Evolutionary conservation across 2,113 vertebrate genomes (phyloP).

Genomic region (Eira barbara): DNA sequence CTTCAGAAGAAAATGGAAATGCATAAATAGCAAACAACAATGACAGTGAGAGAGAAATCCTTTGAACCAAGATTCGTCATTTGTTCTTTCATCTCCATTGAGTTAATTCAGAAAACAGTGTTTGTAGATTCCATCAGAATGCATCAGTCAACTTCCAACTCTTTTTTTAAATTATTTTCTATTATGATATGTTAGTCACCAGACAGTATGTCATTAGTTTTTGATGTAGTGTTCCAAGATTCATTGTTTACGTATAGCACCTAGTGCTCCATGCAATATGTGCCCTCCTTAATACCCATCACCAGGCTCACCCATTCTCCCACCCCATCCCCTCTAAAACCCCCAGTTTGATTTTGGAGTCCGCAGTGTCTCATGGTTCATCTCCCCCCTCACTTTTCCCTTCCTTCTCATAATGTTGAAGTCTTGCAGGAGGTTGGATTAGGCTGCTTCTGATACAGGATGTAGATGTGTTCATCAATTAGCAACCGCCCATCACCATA

Average conservation of each 20-base stretch:
- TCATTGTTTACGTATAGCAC: too few species aligned
- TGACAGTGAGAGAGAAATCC: not conserved
- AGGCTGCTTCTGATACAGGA: not conserved
- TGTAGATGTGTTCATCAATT: constrained; percentile 30
- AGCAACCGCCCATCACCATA: not conserved
- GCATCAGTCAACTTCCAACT: not conserved
- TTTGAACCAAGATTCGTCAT: not conserved
- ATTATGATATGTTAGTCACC: too few species aligned
- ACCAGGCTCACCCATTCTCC: too few species aligned
- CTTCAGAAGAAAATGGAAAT: not conserved
- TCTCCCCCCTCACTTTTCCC: not conserved
- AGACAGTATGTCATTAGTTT: too few species aligned
- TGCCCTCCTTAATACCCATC: too few species aligned
- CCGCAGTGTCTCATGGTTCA: too few species aligned
- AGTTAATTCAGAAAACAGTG: not conserved
- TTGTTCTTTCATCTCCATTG: not conserved
- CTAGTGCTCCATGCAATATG: too few species aligned
- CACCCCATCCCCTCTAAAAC: too few species aligned
- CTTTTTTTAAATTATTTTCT: too few species aligned
- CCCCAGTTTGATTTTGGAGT: too few species aligned
- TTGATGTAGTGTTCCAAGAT: too few species aligned
- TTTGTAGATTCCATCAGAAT: not conserved
- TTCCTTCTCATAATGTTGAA: not conserved
- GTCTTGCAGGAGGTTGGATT: not conserved
- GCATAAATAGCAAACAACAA: not conserved